phyloP scores from a whole-genome alignment of 2,797 vertebrate genomes.

The Platyrinchus mystaceus region DNA sequence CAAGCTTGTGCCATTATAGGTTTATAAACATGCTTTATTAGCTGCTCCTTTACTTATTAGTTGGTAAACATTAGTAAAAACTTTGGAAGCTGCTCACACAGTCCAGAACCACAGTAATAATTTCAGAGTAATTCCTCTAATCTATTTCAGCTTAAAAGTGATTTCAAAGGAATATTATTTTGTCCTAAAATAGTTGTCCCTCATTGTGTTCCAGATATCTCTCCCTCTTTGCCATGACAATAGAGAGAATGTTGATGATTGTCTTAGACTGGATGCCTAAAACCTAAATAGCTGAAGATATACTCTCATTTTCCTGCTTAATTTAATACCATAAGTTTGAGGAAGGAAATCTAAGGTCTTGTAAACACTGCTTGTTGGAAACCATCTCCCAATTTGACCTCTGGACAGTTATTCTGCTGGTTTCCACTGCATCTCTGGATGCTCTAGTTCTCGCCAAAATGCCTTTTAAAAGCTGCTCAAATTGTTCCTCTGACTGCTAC shows the following conservation, averaged over 20 bases:
- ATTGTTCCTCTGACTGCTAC: not conserved
- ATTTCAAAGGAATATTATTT: not conserved
- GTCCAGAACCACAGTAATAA: not conserved
- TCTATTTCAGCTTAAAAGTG: not conserved
- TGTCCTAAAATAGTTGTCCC: not conserved
- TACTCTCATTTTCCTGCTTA: not conserved
- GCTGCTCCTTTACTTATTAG: not conserved
- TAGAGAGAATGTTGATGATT: not conserved
- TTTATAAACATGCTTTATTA: not conserved
- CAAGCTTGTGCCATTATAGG: not conserved
- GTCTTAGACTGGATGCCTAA: not conserved
- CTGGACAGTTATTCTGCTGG: not conserved
- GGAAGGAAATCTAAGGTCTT: not conserved
- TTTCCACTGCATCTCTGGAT: not conserved
- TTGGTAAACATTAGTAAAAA: not conserved
- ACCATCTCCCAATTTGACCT: fast-evolving
- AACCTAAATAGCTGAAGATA: not conserved
- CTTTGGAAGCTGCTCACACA: not conserved
- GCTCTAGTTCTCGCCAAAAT: not conserved
- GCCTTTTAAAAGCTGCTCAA: not conserved
- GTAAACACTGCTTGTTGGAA: not conserved
- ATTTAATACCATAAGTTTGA: not conserved
- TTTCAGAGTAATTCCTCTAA: not conserved
- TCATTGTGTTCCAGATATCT: not conserved
- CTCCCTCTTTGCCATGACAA: not conserved